Evolutionary conservation across 2,888 invertebrate genomes (phyloP).

Genomic region (Epirrita christyi): DNA sequence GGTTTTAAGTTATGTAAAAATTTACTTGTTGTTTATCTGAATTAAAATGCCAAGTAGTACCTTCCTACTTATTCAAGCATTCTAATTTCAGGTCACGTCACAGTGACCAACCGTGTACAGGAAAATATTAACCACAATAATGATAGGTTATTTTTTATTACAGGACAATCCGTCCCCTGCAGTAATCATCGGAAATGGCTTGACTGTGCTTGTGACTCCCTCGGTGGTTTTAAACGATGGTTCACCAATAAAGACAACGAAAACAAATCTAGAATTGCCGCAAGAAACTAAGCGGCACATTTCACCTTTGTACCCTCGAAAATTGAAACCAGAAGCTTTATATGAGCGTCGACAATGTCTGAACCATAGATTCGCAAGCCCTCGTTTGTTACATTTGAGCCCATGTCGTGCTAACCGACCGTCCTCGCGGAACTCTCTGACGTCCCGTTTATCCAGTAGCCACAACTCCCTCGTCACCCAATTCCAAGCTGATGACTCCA

Average conservation of each 20-base stretch:
- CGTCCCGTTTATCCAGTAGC: constrained; percentile 92
- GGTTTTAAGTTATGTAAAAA: no score
- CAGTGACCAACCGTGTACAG: constrained; percentile 3
- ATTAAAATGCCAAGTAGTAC: no score
- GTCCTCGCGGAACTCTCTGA: constrained; percentile 90
- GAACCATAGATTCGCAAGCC: constrained; percentile 74
- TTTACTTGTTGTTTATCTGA: no score
- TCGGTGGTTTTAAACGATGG: constrained; percentile 58
- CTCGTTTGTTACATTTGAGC: constrained; percentile 84
- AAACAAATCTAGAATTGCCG: constrained; percentile 52
- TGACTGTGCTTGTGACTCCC: constrained; percentile 58
- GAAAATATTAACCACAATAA: constrained; percentile 12
- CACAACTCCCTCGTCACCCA: constrained; percentile 92
- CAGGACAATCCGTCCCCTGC: constrained; percentile 70
- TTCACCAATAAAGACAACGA: constrained; percentile 48
- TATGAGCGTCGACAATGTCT: constrained; percentile 74
- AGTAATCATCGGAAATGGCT: constrained; percentile 51
- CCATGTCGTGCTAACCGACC: constrained; percentile 87
- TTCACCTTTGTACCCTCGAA: constrained; percentile 71
- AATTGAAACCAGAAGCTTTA: constrained; percentile 67
- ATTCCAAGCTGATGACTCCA: constrained; percentile 92
- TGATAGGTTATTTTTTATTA: constrained; percentile 36
- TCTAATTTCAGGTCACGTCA: not conserved
- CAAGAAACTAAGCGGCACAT: constrained; percentile 55
- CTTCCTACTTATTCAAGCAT: no score